Base-by-base conservation (phyloP, 2,113 vertebrate genomes). In the Oreochromis aureus region DNA sequence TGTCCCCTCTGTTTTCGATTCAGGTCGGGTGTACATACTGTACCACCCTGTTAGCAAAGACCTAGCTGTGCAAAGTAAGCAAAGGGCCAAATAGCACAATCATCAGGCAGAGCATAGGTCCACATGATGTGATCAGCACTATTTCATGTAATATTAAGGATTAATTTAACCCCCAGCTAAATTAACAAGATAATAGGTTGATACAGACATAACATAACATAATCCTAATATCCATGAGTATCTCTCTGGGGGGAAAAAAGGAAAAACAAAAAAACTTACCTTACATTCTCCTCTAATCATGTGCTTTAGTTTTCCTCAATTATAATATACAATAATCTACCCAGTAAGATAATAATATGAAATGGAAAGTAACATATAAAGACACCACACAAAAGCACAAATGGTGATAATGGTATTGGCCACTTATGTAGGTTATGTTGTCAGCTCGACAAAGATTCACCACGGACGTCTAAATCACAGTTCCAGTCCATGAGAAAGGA, bases 221-320 rank as follows among this genome's bases (percentile, higher is more conserved):
- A 27, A 66, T 36, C 61, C 61, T n/a, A 63, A 63, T 63, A n/a
- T 6, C n/a, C 61, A 66, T 66, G 36, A 66, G 36, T 66, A 12
- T 66, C 61, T 63, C 0, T 66, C 18, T 66, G 61, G 32, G 61
- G 61, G 10, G 0, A 12, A 58, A 55, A 56, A 56, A 7, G 8
- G 12, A 12, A 61, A 61, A 63, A 19, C 30, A 19, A 63, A 34
- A 63, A 18, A 63, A n/a, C 61, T n/a, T 39, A 7, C 61, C 32
- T 66, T 39, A 66, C 32, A 36, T n/a, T 66, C 0, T 2, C 32
- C 18, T 39, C 6, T 32, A 39, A 18, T 66, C 32, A 0, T 66
- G 10, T 39, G 61, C 18, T 66, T 0, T 36, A 66, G 18, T 39
- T 66, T 66, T 66, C 61, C 0, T 39, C 61, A 66, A 39, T 39